phyloP scores from a whole-genome alignment of 1,140 invertebrate species.

The Bombus terrestris region DNA sequence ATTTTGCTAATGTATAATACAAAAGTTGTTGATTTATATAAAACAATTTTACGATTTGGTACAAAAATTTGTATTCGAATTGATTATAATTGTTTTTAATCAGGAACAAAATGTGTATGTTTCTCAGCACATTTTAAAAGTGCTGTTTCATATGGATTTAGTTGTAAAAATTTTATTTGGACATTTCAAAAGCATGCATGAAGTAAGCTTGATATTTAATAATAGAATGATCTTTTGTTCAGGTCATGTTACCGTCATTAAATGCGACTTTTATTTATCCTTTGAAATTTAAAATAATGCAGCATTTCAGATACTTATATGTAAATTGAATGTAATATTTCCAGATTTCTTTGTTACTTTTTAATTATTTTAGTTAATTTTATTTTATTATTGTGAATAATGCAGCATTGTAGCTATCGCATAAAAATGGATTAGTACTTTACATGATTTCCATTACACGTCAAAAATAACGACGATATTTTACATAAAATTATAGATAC shows the following conservation, averaged over 20 bases:
- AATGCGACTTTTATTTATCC: conserved; percentile 32
- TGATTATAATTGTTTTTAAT: conserved; percentile 25
- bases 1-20: conserved; percentile 47
- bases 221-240: background rate
- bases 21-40: conserved; percentile 44
- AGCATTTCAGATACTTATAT: conserved; percentile 13
- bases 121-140: conserved; percentile 27
- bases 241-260: background rate
- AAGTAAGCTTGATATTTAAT: conserved; percentile 14
- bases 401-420: conserved; percentile 1
- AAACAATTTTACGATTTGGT: conserved; percentile 48
- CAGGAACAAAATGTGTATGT: conserved; percentile 7
- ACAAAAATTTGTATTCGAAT: conserved; percentile 34
- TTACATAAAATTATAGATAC: conserved; percentile 3
- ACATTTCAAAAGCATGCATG: background rate
- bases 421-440: conserved; percentile 22
- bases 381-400: conserved; percentile 30
- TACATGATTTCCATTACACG: conserved; percentile 12
- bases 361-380: conserved; percentile 52
- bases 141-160: background rate
- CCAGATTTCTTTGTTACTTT: conserved; percentile 34
- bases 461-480: conserved; percentile 19
- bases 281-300: conserved; percentile 51
- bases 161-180: background rate
- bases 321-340: conserved; percentile 32